Evolutionary conservation across 2,888 invertebrate genomes (phyloP).

Genomic region (Trissolcus brochymenae): DNA sequence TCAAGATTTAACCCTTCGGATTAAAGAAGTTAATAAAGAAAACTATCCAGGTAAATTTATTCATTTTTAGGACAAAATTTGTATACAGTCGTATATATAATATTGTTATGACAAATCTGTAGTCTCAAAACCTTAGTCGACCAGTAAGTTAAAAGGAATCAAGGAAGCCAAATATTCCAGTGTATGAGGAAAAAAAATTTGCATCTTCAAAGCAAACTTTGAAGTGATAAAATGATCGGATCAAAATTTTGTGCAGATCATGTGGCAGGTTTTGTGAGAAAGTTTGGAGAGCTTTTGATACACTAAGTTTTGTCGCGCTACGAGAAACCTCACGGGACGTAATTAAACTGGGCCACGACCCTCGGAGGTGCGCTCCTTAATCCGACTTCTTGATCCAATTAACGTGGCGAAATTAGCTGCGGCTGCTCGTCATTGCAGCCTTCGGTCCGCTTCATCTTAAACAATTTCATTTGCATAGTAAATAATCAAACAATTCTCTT

Average conservation of each 20-base stretch:
- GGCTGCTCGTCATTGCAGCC: slow-evolving; percentile 61
- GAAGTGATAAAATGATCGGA: no score
- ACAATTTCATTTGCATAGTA: slow-evolving; percentile 75
- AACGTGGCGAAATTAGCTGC: slow-evolving; percentile 73
- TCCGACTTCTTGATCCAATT: slow-evolving; percentile 76
- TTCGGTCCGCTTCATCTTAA: slow-evolving; percentile 67
- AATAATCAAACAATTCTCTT: slow-evolving; percentile 76
- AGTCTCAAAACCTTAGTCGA: no score
- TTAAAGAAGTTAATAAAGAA: slow-evolving; percentile 13
- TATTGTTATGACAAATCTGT: no score
- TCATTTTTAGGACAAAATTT: no score
- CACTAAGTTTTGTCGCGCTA: slow-evolving; percentile 59
- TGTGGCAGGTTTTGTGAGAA: no score
- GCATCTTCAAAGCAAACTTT: no score
- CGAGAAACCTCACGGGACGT: slow-evolving; percentile 68
- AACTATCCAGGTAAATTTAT: slow-evolving; percentile 27
- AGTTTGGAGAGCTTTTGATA: no score
- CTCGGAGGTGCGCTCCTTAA: slow-evolving; percentile 69
- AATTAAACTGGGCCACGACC: slow-evolving; percentile 71
- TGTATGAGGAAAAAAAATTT: no score
- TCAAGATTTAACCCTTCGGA: slow-evolving; percentile 59
- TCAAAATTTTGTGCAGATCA: no score
- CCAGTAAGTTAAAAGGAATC: no score
- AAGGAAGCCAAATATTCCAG: no score
- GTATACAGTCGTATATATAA: no score